Base-by-base conservation (phyloP, 1,140 invertebrate species). In the Liolophura sinensis region DNA sequence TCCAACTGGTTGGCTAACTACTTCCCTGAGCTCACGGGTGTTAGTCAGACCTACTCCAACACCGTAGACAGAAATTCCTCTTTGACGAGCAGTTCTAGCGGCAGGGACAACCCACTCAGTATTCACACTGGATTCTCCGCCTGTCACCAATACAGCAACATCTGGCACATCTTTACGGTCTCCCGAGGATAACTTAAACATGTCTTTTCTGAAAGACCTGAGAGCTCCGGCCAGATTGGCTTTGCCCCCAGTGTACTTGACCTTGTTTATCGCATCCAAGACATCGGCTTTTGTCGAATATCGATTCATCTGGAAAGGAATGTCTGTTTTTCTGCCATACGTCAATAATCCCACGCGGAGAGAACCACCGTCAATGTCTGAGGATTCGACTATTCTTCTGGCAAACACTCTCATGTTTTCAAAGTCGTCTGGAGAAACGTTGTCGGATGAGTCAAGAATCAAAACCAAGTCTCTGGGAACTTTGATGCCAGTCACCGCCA, bases 41-140 rank as follows among this genome's bases (percentile, higher is more conserved):
- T 72, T 72, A 16, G 46, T 60, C 16, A 76, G 60, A 49, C 70
- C 72, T 54, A 76, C 70, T 62, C 74, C 74, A 61, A 76, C 70
- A 18, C 66, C 74, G 63, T 73, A 77, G 3, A 78, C 69, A 55
- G 75, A 72, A 24, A 78, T 73, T 22, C 62, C 67, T 1, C 64
- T 27, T 15, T n/a, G 50, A 46, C 68, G 59, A 0, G 69, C 65
- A 18, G 14, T 15, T 58, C 66, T 60, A 25, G 77, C 77, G 64
- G 77, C 73, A 0, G 70, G 67, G 15, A 75, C 65, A 16, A 72
- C 75, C 49, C 63, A 66, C 59, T 62, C 52, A 14, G 73, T 60
- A 63, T 75, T 73, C 20, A 77, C 69, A 65, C 77, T 73, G 12
- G 77, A 78, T 15, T 70, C 64, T 48, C 76, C 74, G 48, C 72